These are phyloP conservation scores for Pampusana beccarii DNA, from an alignment of 2,113 vertebrate species.

Conservation along the genomic window DNA sequence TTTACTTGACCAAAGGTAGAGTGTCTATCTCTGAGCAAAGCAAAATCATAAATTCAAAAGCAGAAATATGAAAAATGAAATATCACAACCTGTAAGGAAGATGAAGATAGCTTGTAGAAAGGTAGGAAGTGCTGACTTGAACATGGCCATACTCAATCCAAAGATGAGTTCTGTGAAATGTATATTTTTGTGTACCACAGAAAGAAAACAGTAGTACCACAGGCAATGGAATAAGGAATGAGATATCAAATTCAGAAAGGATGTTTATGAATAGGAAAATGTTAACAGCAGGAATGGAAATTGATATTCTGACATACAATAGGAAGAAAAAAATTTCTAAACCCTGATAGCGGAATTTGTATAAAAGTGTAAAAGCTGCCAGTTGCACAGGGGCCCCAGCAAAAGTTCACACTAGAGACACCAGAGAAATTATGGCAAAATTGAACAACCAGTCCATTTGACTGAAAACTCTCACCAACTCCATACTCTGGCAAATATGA, in stretches of 20 bases:
- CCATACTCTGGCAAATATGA: background rate
- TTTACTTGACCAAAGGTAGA: background rate
- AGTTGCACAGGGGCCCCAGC: background rate
- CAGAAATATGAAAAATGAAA: background rate
- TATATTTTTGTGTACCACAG: background rate
- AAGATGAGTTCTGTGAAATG: background rate
- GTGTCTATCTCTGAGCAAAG: background rate
- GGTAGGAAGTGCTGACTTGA: background rate
- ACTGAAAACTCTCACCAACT: background rate
- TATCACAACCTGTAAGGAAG: background rate
- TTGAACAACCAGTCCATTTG: background rate
- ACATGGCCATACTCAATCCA: background rate
- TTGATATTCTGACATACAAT: background rate
- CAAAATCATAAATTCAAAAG: background rate
- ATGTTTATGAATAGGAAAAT: background rate
- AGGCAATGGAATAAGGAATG: background rate
- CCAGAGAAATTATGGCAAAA: background rate
- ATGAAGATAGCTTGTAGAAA: background rate
- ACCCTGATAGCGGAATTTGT: background rate
- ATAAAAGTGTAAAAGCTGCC: background rate
- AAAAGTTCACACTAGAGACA: background rate
- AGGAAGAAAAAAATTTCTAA: background rate
- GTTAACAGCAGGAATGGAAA: background rate
- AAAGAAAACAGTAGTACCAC: background rate
- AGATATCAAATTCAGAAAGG: background rate